Evolutionary conservation across 2,888 invertebrate species (phyloP).

Genomic region (Ophonus ardosiacus): DNA sequence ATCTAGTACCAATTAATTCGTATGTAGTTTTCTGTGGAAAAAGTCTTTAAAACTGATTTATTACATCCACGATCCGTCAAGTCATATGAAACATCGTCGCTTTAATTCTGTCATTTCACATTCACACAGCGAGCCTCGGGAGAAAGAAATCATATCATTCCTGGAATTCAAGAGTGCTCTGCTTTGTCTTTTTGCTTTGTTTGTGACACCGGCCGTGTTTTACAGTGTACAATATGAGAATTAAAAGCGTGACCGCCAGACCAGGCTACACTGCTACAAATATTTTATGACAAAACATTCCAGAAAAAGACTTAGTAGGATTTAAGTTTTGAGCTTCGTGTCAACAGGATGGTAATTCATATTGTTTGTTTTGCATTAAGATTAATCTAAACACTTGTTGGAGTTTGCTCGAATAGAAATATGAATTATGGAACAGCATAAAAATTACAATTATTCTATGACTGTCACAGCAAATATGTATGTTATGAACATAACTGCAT

Average conservation of each 20-base stretch:
- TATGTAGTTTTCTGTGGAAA: constrained; percentile 20
- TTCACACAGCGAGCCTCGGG: not conserved
- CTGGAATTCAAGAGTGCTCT: not conserved
- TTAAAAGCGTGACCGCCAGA: not conserved
- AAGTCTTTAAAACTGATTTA: constrained; percentile 32
- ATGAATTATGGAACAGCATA: too few species aligned
- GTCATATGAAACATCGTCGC: not conserved
- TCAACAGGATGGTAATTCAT: not conserved
- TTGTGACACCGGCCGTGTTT: constrained; percentile 18
- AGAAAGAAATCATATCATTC: constrained; percentile 34
- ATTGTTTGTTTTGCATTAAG: constrained; percentile 11
- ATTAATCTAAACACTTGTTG: constrained; percentile 24
- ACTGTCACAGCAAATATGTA: too few species aligned
- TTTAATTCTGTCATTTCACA: constrained; percentile 1
- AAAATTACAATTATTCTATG: too few species aligned
- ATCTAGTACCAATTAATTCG: constrained; percentile 34
- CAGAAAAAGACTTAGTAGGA: constrained; percentile 23
- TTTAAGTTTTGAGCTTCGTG: constrained; percentile 18
- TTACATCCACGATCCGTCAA: not conserved
- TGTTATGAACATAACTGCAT: too few species aligned
- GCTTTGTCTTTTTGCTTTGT: constrained; percentile 11
- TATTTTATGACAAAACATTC: constrained; percentile 58
- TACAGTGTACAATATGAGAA: constrained; percentile 4
- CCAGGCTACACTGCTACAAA: constrained; percentile 23
- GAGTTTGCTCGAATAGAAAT: not conserved